Evolutionary conservation across 2,888 invertebrate species (phyloP).

Genomic region (Lepeophtheirus nordmannii): DNA sequence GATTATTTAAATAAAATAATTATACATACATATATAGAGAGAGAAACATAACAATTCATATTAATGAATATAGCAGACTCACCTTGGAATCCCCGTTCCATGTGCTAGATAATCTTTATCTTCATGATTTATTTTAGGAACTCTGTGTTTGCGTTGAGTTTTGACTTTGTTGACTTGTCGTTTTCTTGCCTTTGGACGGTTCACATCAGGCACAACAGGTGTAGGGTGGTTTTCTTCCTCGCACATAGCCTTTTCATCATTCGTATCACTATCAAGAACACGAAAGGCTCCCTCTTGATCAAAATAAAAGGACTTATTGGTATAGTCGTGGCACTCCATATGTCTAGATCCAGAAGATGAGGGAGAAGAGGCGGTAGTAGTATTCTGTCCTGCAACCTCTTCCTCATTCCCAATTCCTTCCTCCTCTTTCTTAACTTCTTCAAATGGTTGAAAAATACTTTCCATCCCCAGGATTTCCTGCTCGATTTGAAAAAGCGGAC

Average conservation of each 20-base stretch:
- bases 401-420: not conserved
- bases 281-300: constrained; percentile 1
- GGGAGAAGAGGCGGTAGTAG: not conserved
- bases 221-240: not conserved
- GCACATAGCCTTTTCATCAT: not conserved
- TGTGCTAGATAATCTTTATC: constrained; percentile 23
- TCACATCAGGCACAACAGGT: not conserved
- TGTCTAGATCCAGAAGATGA: not conserved
- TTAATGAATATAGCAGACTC: not conserved
- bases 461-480: constrained; percentile 1
- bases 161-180: not conserved
- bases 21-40: not conserved
- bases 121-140: not conserved
- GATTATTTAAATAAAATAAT: not conserved
- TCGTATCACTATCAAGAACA: not conserved
- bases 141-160: not conserved
- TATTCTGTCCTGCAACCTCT: not conserved
- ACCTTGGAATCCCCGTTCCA: constrained; percentile 25
- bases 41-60: not conserved
- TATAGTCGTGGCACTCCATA: constrained; percentile 24
- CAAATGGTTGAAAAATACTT: not conserved
- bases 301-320: constrained; percentile 13
- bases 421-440: not conserved
- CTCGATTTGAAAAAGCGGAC: not conserved
- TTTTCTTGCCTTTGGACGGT: not conserved